Evolutionary conservation across 2,113 vertebrate genomes (phyloP), one percentile per base, ranked within the genome.

Genomic region (Dendropsophus ebraccatus): DNA sequence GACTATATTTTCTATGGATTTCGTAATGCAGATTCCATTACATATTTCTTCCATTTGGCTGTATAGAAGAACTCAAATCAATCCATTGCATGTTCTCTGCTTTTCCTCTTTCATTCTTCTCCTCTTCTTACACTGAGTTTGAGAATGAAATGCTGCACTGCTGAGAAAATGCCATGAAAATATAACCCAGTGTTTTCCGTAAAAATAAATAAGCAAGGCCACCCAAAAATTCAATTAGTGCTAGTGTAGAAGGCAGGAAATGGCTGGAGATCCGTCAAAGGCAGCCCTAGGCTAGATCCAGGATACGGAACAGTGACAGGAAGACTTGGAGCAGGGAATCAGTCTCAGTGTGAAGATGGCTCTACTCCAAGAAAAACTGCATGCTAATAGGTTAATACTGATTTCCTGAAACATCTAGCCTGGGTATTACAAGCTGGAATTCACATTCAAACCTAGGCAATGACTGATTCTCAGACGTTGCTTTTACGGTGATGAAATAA

Each of bases 151-250:
- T 93, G 91, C 92, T 91, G 96, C 93, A 96, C 97, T 95, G 96
- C 97, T 98, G 97, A 97, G 96, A 97, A 98, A 95, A 92, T 95
- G 94, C 94, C 96, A 96, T 95, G 95, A 97, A 98, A 98, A 98
- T 97, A 97, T 96, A 98, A 97, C 96, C 97, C 94, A 91, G 94
- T 90, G 93, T 96, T 96, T 98, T 99, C 96, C 96, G 95, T 95
- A 94, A 96, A 97, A 96, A 96, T 98, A 98, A 99, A 99, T 97
- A 99, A 99, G 97, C 96, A 97, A 94, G 98, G 96, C 98, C 98
- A 99, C 98, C 98, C 98, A 97, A 96, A 97, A 96, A 97, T 97
- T 96, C 95, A 98, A 99, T 99, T 97, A 99, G 96, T 95, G 94
- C 95, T 94, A 89, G 93, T 95, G 96, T 94, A 95, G 95, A 95